Evolutionary conservation across 2,113 vertebrate species (phyloP), one percentile per base, ranked within the genome.

Genomic region (Origma solitaria): DNA sequence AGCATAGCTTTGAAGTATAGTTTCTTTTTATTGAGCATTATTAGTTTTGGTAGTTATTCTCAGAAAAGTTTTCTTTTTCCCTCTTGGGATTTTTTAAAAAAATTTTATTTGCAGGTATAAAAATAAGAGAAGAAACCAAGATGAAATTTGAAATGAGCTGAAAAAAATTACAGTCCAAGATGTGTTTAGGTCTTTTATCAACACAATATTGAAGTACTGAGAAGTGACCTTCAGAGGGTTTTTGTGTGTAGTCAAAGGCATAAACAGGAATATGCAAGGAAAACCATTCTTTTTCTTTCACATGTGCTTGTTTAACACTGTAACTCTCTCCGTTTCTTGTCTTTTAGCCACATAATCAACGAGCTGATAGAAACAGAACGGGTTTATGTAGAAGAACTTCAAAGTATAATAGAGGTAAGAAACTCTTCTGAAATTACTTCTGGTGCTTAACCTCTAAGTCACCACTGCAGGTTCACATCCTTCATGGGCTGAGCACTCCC

Each of bases 341-440:
- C 40, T 90, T 91, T 61, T 92, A 99, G 99, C 95, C 98, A 98
- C 96, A 99, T 99, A 91, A 98, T 99, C 97, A 98, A 97, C 66
- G 99, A 99, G 94, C 97, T 99, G 91, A 98, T 99, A 93, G 99
- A 99, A 97, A 99, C 99, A 7, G 99, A 99, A 96, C 97, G 99
- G 51, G 97, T 98, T 56, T 99, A 99, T 76, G 99, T 99, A 62
- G 99, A 99, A 95, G 99, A 99, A 84, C 98, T 99, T 69, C 99
- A 99, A 91, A 99, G 98, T 95, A 99, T 99, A 97, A 99, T 99
- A 96, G 99, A 99, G 98, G 99, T 99, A 98, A 96, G 97, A 94
- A 83, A 86, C 33, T 31, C 15, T 28, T 70, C 49, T 69, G 20
- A 51, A 50, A 33, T 76, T 14, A 44, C 13, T 68, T 56, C 27